These are phyloP conservation scores for Vanessa tameamea DNA, from an alignment of 1,140 invertebrate species.

Conservation along the genomic window DNA sequence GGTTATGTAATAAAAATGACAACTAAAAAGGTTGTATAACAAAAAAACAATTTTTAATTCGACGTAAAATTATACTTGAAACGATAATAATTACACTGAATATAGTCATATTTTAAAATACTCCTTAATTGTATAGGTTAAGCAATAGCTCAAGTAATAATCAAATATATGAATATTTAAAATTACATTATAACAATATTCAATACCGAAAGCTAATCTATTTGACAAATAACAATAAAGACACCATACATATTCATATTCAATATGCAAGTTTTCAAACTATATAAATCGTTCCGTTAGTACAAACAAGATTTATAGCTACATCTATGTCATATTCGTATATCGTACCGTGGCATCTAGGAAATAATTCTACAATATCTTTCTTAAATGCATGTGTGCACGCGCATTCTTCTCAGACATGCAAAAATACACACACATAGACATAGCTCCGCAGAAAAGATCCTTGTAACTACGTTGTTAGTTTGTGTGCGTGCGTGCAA, in stretches of 20 bases:
- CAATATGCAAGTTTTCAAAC: slow-evolving; percentile 23
- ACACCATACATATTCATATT: slow-evolving; percentile 1
- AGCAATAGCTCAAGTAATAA: no score
- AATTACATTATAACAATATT: neutral
- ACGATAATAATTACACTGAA: no score
- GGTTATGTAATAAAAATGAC: no score
- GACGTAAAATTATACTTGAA: no score
- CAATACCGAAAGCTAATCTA: neutral
- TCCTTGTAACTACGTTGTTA: slow-evolving; percentile 31
- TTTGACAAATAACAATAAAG: neutral
- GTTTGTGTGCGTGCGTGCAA: slow-evolving; percentile 74
- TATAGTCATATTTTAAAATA: no score
- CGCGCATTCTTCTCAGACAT: slow-evolving; percentile 78
- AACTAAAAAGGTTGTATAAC: neutral
- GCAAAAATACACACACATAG: slow-evolving; percentile 72
- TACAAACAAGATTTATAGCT: slow-evolving; percentile 30
- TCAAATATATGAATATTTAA: no score
- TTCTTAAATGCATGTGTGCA: slow-evolving; percentile 67
- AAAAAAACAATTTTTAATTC: no score
- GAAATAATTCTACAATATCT: slow-evolving; percentile 80
- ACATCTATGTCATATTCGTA: slow-evolving; percentile 46
- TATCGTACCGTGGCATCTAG: slow-evolving; percentile 71
- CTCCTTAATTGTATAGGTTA: no score
- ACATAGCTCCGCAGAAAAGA: slow-evolving; percentile 54
- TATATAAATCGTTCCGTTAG: slow-evolving; percentile 56